Conservation (phyloP, 2,113 vertebrate genomes). For the Hyla sarda region DNA sequence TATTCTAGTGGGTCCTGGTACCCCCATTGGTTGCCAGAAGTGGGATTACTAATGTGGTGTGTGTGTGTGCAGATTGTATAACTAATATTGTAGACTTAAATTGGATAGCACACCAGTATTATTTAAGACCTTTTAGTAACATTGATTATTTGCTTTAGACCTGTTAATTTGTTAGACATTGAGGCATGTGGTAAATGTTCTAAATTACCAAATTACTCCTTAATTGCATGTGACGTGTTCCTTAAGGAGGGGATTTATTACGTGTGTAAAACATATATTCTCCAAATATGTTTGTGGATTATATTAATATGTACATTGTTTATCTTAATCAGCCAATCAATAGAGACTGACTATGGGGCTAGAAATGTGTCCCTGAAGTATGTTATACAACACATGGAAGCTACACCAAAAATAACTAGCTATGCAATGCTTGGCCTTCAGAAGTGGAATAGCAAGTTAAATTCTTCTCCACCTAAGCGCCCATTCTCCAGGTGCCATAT, state of each 20-base stretch:
- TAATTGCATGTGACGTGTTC: background rate
- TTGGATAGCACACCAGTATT: background rate
- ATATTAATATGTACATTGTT: background rate
- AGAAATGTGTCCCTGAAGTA: constrained; percentile 90
- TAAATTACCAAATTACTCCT: background rate
- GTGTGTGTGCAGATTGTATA: background rate
- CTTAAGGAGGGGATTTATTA: background rate
- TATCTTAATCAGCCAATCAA: constrained; percentile 70
- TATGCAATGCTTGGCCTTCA: constrained; percentile 90
- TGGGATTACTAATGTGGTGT: too few relatives aligned
- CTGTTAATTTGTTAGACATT: too few relatives aligned
- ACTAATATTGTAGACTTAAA: background rate
- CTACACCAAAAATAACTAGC: constrained; percentile 89
- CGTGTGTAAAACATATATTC: background rate
- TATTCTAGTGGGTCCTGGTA: too few relatives aligned
- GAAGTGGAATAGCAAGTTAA: constrained; percentile 89
- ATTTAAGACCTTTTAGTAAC: too few relatives aligned
- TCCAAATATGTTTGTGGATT: background rate
- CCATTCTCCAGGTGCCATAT: constrained; percentile 92
- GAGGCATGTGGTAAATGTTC: too few relatives aligned
- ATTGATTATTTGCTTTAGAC: too few relatives aligned
- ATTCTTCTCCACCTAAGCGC: constrained; percentile 63
- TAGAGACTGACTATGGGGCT: constrained; percentile 72
- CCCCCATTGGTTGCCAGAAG: too few relatives aligned
- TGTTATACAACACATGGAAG: constrained; percentile 91